These are phyloP conservation scores for Hippopotamyrus pictus DNA, from an alignment of 2,797 vertebrate species.

Conservation along the genomic window DNA sequence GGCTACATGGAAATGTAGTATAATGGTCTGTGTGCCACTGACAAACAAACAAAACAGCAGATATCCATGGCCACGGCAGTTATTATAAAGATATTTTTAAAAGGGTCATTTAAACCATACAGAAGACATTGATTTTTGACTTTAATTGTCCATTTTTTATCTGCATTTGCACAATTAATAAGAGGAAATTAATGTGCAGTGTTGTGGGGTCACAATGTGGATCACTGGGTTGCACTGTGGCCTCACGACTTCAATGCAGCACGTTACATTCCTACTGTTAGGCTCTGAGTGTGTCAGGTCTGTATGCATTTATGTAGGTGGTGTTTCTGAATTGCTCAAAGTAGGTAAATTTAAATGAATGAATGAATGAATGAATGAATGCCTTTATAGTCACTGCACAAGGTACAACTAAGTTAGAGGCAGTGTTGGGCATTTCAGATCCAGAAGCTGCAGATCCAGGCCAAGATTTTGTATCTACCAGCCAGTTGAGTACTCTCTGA, in stretches of 20 bases:
- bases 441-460: background rate
- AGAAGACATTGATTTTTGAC: background rate
- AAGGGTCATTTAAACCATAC: background rate
- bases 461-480: background rate
- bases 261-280: background rate
- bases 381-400: background rate
- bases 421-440: background rate
- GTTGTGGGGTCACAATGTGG: background rate
- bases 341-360: background rate
- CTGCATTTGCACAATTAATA: background rate
- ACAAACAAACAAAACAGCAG: background rate
- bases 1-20: background rate
- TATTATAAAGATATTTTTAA: background rate
- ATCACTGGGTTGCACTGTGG: background rate
- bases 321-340: background rate
- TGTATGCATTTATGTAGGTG: background rate
- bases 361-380: background rate
- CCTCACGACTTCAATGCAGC: background rate
- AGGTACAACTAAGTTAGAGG: background rate
- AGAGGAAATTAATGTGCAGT: background rate
- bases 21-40: background rate
- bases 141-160: background rate
- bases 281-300: background rate
- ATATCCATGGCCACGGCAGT: background rate
- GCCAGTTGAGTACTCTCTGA: too few relatives aligned